These are phyloP conservation scores for Sebastes hubbsi DNA, from an alignment of 2,797 vertebrate genomes.

Conservation along the genomic window DNA sequence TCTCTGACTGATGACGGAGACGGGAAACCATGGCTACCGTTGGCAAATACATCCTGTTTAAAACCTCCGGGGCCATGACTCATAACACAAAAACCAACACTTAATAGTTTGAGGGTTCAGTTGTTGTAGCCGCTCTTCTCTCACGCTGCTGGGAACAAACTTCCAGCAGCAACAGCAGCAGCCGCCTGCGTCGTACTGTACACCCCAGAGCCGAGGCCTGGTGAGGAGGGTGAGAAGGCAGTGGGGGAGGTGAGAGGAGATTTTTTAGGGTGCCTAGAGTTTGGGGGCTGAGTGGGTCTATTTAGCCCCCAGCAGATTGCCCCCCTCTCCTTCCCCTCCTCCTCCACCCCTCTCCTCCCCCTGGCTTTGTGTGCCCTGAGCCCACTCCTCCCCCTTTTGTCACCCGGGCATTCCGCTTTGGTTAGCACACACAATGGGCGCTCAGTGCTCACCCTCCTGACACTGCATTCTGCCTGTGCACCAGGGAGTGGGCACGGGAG, in stretches of 20 bases:
- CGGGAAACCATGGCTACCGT: constrained; percentile 51
- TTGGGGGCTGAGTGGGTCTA: constrained; percentile 80
- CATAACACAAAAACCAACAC: constrained; percentile 57
- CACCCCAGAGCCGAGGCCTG: constrained; percentile 21
- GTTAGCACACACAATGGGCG: constrained; percentile 97
- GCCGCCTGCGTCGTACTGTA: constrained; percentile 47
- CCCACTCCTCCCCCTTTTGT: constrained; percentile 95
- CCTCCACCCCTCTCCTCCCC: constrained; percentile 84
- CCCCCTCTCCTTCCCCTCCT: constrained; percentile 61
- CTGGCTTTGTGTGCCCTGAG: constrained; percentile 89
- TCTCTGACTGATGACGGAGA: constrained; percentile 40
- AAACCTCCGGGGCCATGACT: constrained; percentile 54
- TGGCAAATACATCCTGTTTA: constrained; percentile 54
- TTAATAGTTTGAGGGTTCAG: constrained; percentile 44
- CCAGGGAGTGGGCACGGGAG: constrained; percentile 74
- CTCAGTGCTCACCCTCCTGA: constrained; percentile 91
- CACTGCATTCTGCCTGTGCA: constrained; percentile 87
- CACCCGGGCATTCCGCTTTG: constrained; percentile 99
- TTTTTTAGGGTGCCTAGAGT: constrained; percentile 77
- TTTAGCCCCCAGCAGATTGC: constrained; percentile 81
- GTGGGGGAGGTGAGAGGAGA: constrained; percentile 34
- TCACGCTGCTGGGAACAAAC: constrained; percentile 2
- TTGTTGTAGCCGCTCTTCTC: constrained; percentile 10
- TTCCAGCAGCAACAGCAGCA: neutral
- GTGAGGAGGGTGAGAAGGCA: constrained; percentile 41